Evolutionary conservation across 1,140 invertebrate genomes (phyloP).

Genomic region (Microplitis demolitor): DNA sequence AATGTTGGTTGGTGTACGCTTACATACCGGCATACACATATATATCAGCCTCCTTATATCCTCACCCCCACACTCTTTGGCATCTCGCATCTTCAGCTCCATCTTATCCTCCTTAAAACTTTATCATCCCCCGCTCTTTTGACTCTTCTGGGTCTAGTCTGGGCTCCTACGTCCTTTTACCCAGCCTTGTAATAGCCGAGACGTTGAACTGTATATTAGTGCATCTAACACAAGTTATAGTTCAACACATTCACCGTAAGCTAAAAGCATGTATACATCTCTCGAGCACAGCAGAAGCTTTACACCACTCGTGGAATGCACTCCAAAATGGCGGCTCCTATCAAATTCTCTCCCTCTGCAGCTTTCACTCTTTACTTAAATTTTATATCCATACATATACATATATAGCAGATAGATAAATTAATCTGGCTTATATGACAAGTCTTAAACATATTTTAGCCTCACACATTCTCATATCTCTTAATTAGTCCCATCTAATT

Average conservation of each 20-base stretch:
- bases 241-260: constrained; percentile 54
- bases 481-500: constrained; percentile 22
- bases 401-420: background rate
- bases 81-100: background rate
- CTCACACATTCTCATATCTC: background rate
- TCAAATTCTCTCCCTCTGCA: background rate
- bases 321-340: constrained; percentile 13
- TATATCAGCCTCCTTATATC: background rate
- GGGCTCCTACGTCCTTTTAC: constrained; percentile 59
- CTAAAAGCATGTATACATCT: background rate
- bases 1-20: background rate
- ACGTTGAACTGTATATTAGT: constrained; percentile 33
- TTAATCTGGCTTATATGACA: background rate
- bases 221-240: constrained; percentile 55
- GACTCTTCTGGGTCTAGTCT: constrained; percentile 20
- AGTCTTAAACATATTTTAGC: constrained; percentile 10
- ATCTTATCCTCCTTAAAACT: constrained; percentile 5
- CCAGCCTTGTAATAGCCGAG: constrained; percentile 58
- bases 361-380: background rate
- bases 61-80: background rate
- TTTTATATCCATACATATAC: background rate
- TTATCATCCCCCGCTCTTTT: background rate
- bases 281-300: background rate
- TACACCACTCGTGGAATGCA: constrained; percentile 16
- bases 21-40: too few relatives aligned